Percentiles rank a stretch among this genome's conserved stretches.
Evolutionary conservation across 2,113 vertebrate species (phyloP).

Genomic region (Grammomys dolichurus): DNA sequence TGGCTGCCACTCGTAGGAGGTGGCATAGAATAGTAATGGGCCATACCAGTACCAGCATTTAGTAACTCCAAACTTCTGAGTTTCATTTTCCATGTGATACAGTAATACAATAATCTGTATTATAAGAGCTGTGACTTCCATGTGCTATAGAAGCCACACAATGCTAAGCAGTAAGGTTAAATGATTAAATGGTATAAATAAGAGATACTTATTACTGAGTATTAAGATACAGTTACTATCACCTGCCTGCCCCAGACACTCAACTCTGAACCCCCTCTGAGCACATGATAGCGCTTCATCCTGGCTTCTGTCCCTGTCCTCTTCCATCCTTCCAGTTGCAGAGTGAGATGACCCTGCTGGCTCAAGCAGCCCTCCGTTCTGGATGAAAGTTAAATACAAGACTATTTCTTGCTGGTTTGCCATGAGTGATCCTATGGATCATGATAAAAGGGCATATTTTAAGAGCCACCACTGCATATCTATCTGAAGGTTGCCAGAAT

Average conservation of each 20-base stretch:
- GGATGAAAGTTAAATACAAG: not conserved
- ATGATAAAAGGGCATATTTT: not conserved
- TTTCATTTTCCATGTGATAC: slow-evolving; percentile 40
- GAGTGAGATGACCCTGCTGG: not conserved
- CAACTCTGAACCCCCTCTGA: not conserved
- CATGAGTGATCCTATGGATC: not conserved
- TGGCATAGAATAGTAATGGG: not conserved
- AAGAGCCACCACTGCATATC: slow-evolving; percentile 13
- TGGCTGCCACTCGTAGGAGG: not conserved
- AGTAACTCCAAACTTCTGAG: not conserved
- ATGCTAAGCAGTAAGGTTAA: not conserved
- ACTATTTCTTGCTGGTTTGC: not conserved
- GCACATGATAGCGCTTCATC: not conserved
- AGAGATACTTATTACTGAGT: not conserved
- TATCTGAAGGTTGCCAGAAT: slow-evolving; percentile 50
- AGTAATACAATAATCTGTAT: not conserved
- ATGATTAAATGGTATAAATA: not conserved
- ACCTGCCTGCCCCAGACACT: not conserved
- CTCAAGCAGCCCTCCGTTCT: not conserved
- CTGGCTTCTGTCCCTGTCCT: not conserved
- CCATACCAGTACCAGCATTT: not conserved
- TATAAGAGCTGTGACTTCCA: not conserved
- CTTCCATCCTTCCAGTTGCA: not conserved
- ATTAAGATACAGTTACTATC: not conserved
- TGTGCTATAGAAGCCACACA: not conserved